These are phyloP conservation scores for Actenoides hombroni DNA, from an alignment of 2,113 vertebrate genomes.

Conservation along the genomic window DNA sequence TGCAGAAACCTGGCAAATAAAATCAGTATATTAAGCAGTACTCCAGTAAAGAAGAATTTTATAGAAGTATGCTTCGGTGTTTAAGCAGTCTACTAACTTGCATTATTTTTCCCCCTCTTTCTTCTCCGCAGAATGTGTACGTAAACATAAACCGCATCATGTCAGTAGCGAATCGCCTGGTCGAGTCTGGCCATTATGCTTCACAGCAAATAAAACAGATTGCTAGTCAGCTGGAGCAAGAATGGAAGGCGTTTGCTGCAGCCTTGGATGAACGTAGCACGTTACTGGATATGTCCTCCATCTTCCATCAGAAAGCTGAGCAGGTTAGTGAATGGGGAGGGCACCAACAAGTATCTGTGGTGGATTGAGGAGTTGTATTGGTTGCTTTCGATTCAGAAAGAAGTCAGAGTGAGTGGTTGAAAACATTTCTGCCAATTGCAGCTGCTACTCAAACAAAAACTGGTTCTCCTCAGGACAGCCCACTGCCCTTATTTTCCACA, in stretches of 20 bases:
- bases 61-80: not conserved
- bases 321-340: constrained; percentile 79
- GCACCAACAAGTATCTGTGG: not conserved
- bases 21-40: not conserved
- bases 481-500: not conserved
- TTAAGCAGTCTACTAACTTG: not conserved
- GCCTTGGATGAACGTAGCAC: constrained; percentile 96
- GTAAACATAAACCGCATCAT: constrained; percentile 99
- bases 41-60: not conserved
- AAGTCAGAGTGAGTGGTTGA: not conserved
- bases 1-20: not conserved
- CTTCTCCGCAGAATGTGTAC: constrained; percentile 88
- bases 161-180: constrained; percentile 92
- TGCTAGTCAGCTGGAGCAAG: constrained; percentile 92
- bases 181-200: constrained; percentile 95
- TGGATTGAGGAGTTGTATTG: not conserved
- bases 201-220: constrained; percentile 98
- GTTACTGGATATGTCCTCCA: constrained; percentile 93
- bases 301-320: constrained; percentile 96
- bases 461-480: not conserved
- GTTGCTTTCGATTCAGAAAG: not conserved
- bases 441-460: not conserved
- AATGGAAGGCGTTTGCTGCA: constrained; percentile 97
- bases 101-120: not conserved
- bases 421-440: not conserved